A percentile compares a stretch with the other conserved stretches of the same genome.
Conservation (phyloP, 2,113 vertebrate genomes). For the Tursiops truncatus region DNA sequence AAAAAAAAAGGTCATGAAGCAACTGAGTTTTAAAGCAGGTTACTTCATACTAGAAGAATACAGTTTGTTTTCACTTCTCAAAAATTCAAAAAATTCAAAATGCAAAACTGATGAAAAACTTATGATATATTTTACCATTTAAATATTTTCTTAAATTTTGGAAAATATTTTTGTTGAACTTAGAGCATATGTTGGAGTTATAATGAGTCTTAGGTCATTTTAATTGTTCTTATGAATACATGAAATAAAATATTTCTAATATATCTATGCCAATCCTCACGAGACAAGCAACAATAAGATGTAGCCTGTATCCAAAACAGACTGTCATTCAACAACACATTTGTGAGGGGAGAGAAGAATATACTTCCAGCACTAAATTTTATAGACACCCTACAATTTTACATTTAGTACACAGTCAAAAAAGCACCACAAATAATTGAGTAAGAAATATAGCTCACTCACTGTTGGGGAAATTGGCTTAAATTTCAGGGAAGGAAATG, state of each 20-base stretch:
- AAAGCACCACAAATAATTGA: neutral
- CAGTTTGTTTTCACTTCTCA: neutral
- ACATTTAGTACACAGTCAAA: neutral
- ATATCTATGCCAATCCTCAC: neutral
- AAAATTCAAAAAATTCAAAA: constrained; percentile 11
- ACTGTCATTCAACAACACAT: neutral
- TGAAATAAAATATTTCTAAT: constrained; percentile 28
- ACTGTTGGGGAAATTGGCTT: neutral
- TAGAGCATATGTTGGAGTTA: neutral
- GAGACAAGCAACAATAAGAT: neutral
- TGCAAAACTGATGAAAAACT: neutral
- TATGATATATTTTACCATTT: neutral
- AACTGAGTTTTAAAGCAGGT: neutral
- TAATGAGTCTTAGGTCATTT: neutral
- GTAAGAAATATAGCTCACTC: neutral
- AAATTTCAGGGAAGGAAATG: neutral
- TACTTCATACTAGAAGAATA: neutral
- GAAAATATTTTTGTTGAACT: neutral
- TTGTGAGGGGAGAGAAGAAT: neutral
- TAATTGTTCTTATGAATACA: neutral
- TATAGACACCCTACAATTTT: neutral
- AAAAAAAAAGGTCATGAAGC: neutral
- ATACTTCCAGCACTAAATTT: neutral
- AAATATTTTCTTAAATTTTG: constrained; percentile 24
- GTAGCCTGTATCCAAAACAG: neutral